Evolutionary conservation across 2,888 invertebrate species (phyloP).

Genomic region (Trypoxylon attenuatum): DNA sequence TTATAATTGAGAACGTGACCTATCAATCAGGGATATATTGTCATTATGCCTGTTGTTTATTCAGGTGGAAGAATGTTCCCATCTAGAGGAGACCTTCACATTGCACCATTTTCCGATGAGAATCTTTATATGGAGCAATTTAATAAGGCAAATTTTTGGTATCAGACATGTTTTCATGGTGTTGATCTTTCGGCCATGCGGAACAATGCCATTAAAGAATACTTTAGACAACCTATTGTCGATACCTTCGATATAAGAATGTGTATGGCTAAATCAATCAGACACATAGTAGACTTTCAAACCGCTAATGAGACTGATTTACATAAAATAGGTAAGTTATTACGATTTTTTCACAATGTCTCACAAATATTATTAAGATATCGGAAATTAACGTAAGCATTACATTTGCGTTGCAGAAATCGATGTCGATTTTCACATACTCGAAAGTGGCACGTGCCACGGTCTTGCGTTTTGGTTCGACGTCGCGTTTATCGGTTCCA

Average conservation of each 20-base stretch:
- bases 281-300: slow-evolving; percentile 95
- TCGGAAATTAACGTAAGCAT: too few relatives aligned
- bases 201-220: slow-evolving; percentile 95
- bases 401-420: slow-evolving; percentile 80
- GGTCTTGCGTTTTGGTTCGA: slow-evolving; percentile 99
- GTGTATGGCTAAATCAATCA: slow-evolving; percentile 94
- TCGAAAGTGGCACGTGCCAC: slow-evolving; percentile 95
- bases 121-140: slow-evolving; percentile 98
- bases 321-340: slow-evolving; percentile 85
- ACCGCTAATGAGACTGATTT: slow-evolving; percentile 94
- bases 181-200: slow-evolving; percentile 95
- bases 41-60: background rate
- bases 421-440: slow-evolving; percentile 93
- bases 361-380: background rate
- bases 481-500: slow-evolving; percentile 94
- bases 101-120: slow-evolving; percentile 98
- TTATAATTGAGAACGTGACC: too few relatives aligned
- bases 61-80: slow-evolving; percentile 96
- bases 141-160: slow-evolving; percentile 99
- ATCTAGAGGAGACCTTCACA: slow-evolving; percentile 95
- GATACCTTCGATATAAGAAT: slow-evolving; percentile 99
- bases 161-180: slow-evolving; percentile 97
- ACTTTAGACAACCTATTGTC: slow-evolving; percentile 98
- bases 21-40: background rate
- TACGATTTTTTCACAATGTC: background rate